Conservation (phyloP, 2,797 vertebrate species). For the Acipenser transmontanus region DNA sequence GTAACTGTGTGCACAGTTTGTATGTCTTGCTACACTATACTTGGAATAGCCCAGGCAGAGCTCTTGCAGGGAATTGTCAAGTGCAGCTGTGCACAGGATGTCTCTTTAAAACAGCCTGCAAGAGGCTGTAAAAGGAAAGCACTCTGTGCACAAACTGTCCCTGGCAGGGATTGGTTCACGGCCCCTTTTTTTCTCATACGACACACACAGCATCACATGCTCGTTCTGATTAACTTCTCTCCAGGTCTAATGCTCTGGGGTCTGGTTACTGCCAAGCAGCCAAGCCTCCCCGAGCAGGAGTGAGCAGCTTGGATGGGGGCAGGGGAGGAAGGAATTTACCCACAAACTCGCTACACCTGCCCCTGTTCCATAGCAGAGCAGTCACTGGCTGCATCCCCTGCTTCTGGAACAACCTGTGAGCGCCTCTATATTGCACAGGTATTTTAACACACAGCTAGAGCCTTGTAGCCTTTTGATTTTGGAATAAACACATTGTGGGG, state of each 20-base stretch:
- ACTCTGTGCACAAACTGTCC: constrained; percentile 52
- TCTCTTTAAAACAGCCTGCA: constrained; percentile 67
- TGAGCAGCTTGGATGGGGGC: not conserved
- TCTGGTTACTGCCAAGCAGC: not conserved
- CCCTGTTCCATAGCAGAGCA: too few species aligned
- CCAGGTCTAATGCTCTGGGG: not conserved
- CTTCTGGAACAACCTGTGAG: too few species aligned
- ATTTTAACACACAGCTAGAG: too few species aligned
- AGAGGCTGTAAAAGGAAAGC: constrained; percentile 85
- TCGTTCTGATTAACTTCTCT: not conserved
- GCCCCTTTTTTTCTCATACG: not conserved
- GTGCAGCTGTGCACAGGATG: constrained; percentile 55
- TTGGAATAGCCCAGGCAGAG: constrained; percentile 19
- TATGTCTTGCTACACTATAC: constrained; percentile 6
- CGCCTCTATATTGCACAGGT: too few species aligned
- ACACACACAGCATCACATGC: constrained; percentile 1
- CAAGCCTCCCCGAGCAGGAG: not conserved
- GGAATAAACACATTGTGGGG: too few species aligned
- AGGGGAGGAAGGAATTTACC: not conserved
- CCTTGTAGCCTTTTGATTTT: too few species aligned
- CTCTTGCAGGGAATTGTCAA: constrained; percentile 68
- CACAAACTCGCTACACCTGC: too few species aligned
- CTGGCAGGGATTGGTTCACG: constrained; percentile 49
- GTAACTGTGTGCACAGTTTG: not conserved
- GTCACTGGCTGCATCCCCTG: too few species aligned